A percentile compares a stretch with the other conserved stretches of the same genome.
Conservation (phyloP, 1,140 invertebrate genomes). For the Littorina saxatilis region DNA sequence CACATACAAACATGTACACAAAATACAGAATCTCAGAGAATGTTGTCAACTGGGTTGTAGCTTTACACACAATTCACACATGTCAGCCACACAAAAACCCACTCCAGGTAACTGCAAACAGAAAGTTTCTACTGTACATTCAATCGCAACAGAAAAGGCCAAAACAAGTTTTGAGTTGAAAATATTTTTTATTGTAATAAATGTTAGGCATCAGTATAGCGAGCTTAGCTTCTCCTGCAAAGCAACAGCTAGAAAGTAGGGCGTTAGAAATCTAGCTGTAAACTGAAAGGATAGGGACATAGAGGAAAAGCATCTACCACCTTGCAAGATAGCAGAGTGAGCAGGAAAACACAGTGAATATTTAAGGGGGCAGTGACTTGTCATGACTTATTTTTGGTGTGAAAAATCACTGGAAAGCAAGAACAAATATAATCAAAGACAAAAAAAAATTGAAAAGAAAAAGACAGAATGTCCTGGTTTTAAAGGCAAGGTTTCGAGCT, state of each 20-base stretch:
- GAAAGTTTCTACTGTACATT: too few species aligned
- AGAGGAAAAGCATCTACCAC: neutral
- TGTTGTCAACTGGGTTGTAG: too few species aligned
- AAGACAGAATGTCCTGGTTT: neutral
- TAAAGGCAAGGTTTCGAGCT: neutral
- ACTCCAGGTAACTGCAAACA: too few species aligned
- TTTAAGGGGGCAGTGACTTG: neutral
- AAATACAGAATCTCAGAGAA: too few species aligned
- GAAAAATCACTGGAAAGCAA: too few species aligned
- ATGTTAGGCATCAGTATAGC: neutral
- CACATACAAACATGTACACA: too few species aligned
- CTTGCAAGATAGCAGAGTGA: neutral
- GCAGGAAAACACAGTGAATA: neutral
- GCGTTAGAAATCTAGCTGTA: too few species aligned
- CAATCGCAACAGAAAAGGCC: too few species aligned
- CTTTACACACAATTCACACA: too few species aligned
- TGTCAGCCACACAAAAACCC: too few species aligned
- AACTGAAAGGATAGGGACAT: neutral
- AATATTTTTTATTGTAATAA: slow-evolving; percentile 6
- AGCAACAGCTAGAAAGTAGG: neutral
- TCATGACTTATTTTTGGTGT: slow-evolving; percentile 5
- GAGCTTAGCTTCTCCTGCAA: neutral
- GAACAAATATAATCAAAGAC: neutral
- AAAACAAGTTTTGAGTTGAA: neutral
- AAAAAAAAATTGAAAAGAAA: slow-evolving; percentile 2